phyloP scores from a whole-genome alignment of 2,113 vertebrate genomes.

The Dasypus novemcinctus region DNA sequence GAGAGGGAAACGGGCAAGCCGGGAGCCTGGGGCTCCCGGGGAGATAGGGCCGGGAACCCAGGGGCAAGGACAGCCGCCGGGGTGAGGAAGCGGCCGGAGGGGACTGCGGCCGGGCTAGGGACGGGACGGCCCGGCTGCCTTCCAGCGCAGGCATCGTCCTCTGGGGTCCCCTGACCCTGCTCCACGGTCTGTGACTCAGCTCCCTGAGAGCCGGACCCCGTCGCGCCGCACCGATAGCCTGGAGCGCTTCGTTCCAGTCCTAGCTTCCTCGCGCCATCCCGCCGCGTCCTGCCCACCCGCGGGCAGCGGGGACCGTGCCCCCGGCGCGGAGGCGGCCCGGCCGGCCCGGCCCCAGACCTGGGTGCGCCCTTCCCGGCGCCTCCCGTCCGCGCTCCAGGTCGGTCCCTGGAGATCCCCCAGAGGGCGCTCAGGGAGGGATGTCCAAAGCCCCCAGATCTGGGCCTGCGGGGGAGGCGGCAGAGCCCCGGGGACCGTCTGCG shows the following conservation, averaged over 20 bases:
- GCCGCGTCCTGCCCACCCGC: neutral
- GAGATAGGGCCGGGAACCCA: neutral
- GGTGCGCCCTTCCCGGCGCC: slow-evolving; percentile 48
- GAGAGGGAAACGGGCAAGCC: neutral
- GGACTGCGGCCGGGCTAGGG: neutral
- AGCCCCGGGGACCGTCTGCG: neutral
- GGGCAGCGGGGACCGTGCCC: neutral
- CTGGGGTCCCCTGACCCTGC: neutral
- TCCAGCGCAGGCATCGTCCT: neutral
- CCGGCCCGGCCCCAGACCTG: neutral
- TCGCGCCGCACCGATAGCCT: too few relatives aligned
- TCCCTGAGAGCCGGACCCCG: neutral
- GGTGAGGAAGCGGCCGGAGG: neutral
- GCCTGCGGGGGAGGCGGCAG: neutral
- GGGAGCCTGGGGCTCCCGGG: neutral
- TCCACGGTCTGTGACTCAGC: neutral
- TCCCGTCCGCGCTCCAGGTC: neutral
- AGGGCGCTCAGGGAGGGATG: neutral
- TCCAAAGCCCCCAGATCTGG: neutral
- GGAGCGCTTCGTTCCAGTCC: neutral
- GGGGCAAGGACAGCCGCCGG: neutral
- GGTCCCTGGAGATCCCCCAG: neutral
- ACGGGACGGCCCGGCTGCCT: neutral
- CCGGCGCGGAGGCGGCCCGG: neutral
- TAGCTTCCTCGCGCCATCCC: neutral